Percentiles rank a stretch among this genome's conserved stretches.
phyloP scores from a whole-genome alignment of 2,113 vertebrate species.

The Dipodomys ordii region DNA sequence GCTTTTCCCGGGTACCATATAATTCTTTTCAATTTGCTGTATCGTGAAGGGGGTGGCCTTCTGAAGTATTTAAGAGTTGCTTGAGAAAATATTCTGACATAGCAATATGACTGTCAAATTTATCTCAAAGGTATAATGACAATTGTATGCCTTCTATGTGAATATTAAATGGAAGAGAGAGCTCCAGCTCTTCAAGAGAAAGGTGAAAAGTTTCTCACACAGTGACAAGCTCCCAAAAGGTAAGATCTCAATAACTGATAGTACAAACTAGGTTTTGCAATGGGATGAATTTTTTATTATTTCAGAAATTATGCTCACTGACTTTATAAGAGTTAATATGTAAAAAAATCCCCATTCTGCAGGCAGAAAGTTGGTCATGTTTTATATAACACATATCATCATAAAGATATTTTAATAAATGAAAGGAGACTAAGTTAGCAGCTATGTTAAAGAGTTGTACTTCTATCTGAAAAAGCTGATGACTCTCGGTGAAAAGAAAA shows the following conservation, averaged over 20 bases:
- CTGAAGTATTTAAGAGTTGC: neutral
- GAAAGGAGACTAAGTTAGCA: neutral
- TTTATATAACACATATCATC: neutral
- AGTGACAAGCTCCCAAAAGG: neutral
- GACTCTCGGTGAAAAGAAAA: accelerated
- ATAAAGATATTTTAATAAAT: neutral
- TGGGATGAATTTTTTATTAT: neutral
- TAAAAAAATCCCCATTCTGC: neutral
- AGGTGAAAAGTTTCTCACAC: neutral
- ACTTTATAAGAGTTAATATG: neutral
- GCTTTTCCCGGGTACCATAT: neutral
- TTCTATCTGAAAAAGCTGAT: neutral
- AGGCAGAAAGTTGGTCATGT: neutral
- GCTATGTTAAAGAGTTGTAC: neutral
- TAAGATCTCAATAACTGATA: neutral
- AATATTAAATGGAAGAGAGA: neutral
- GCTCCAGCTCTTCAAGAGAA: neutral
- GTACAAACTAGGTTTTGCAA: neutral
- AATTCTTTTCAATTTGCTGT: neutral
- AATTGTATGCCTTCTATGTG: neutral
- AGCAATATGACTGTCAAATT: neutral
- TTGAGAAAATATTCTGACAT: neutral
- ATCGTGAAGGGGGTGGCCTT: neutral
- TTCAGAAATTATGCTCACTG: neutral
- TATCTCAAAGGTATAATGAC: neutral